These are phyloP conservation scores for Watsonalla cultraria DNA, from an alignment of 2,888 invertebrate genomes.

Conservation along the genomic window DNA sequence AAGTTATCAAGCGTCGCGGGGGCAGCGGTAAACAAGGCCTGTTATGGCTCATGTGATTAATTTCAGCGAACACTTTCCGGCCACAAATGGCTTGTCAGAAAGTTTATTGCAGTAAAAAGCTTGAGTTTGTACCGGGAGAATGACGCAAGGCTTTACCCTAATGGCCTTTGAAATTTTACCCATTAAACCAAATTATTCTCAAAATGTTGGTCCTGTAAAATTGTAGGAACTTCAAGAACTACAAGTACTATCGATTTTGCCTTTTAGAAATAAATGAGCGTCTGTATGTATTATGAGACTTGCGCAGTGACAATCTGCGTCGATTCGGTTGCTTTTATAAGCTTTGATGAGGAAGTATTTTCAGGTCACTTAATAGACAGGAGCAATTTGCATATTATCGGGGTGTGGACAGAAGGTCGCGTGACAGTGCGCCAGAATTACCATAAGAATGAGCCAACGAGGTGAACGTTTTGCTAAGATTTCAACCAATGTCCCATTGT, in stretches of 20 bases:
- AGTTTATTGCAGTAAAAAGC: constrained; percentile 74
- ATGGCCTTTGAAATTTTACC: constrained; percentile 60
- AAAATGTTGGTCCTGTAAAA: constrained; percentile 15
- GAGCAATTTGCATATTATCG: constrained; percentile 72
- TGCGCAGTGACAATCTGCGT: constrained; percentile 12
- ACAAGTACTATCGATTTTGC: background rate
- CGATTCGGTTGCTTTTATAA: constrained; percentile 25
- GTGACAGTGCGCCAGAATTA: constrained; percentile 66
- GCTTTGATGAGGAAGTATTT: constrained; percentile 60
- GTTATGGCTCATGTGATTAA: constrained; percentile 64
- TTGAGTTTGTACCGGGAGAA: constrained; percentile 58
- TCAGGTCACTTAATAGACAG: constrained; percentile 67
- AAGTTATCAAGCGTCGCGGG: constrained; percentile 48
- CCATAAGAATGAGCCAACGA: constrained; percentile 71
- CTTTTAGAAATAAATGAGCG: background rate
- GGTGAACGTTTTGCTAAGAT: constrained; percentile 66
- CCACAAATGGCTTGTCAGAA: constrained; percentile 71
- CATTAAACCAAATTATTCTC: constrained; percentile 52
- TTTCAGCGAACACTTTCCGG: constrained; percentile 63
- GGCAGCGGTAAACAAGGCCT: constrained; percentile 46
- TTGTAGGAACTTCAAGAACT: constrained; percentile 30
- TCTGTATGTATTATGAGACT: constrained; percentile 15
- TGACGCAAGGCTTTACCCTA: constrained; percentile 65
- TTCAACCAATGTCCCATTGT: constrained; percentile 51
- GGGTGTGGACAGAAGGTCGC: constrained; percentile 72